Evolutionary conservation across 2,113 vertebrate species (phyloP).

Genomic region (Serinus canaria): DNA sequence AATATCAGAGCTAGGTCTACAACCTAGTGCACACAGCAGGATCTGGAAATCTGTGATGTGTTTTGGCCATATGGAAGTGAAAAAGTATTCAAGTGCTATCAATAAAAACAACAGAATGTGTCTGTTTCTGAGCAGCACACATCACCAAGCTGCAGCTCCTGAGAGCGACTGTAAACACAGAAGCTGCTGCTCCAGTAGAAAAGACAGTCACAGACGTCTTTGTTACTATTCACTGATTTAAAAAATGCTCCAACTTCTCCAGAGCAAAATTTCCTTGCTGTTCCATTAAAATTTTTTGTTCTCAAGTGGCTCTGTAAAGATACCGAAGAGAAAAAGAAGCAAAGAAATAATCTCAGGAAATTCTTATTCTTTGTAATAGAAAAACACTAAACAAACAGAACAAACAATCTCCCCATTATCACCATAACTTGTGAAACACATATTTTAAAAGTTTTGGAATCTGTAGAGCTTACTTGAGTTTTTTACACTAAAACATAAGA

Average conservation of each 20-base stretch:
- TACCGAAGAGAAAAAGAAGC: not conserved
- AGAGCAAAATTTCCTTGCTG: not conserved
- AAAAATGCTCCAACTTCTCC: not conserved
- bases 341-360: not conserved
- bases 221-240: not conserved
- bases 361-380: not conserved
- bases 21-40: conserved; percentile 40
- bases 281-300: not conserved
- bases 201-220: not conserved
- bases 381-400: not conserved
- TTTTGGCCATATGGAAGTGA: conserved; percentile 40
- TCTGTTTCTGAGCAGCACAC: not conserved
- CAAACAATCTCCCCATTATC: not conserved
- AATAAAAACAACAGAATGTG: conserved; percentile 18
- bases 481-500: not conserved
- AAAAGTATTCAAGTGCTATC: conserved; percentile 21
- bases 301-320: not conserved
- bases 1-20: not conserved
- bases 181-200: not conserved
- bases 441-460: not conserved
- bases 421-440: not conserved
- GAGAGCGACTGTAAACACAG: not conserved
- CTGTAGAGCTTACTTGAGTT: not conserved
- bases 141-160: not conserved
- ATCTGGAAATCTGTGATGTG: not conserved